Base-by-base conservation (phyloP, 2,888 invertebrate species). In the Acanthococcus lagerstroemiae region DNA sequence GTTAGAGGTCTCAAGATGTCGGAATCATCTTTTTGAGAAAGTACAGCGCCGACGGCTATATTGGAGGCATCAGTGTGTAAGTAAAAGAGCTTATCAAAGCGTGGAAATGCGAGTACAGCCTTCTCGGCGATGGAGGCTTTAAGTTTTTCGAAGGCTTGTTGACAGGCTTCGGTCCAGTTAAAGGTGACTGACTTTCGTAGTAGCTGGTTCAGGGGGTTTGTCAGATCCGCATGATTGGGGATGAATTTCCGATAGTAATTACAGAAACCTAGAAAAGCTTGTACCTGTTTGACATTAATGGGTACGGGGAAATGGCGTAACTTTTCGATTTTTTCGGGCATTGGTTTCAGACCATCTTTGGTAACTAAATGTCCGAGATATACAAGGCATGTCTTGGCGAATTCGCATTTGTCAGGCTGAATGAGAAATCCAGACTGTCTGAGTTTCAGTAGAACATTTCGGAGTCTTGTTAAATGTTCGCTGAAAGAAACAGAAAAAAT, bases 291-390 rank as follows among this genome's bases (percentile, higher is more conserved):
- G n/a, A n/a, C n/a, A 37, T 37, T 37, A 37, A 15, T 61, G 1
- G 69, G 68, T 12, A 24, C 25, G 1, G 70, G 69, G 27, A 54
- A 69, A 9, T 65, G n/a, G 3, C 56, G 30, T 1, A 69, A 30
- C 7, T 60, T 54, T 19, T 48, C n/a, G 0, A 66, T 45, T 37
- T 68, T 69, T 9, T 45, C 46, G 9, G 70, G 67, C 25, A 69
- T 66, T 4, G 68, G 68, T 22, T 46, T 26, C 12, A 70, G 65
- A 7, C 67, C 69, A 4, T 68, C 54, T 4, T 19, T 19, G 1
- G 69, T 66, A 1, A 70, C 66, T 0, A 66, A 19, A 25, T 70
- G 69, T 19, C 69, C 70, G n/a, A 70, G 45, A 63, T 52, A 67
- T n/a, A 26, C 26, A 9, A 27, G 26, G 54, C 26, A 21, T 30